phyloP scores from a whole-genome alignment of 23 tunicate genomes.

The Clavelina lepadiformis region DNA sequence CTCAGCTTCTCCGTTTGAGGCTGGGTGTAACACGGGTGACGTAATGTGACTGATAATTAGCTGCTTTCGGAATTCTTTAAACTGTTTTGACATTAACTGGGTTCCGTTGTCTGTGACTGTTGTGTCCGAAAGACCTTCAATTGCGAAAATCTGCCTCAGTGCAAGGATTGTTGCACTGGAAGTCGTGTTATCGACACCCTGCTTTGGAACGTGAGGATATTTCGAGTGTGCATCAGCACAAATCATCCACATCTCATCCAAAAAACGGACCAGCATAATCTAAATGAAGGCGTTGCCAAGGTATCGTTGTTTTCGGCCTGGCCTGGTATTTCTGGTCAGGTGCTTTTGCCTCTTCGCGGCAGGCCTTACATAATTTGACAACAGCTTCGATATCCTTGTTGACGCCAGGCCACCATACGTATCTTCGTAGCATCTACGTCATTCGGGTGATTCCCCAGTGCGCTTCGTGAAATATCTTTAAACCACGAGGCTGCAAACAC shows the following conservation, averaged over 20 bases:
- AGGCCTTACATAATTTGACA: background rate
- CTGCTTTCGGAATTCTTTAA: background rate
- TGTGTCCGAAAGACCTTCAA: slow-evolving; percentile 9
- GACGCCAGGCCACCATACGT: slow-evolving; percentile 14
- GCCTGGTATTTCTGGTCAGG: slow-evolving; percentile 7
- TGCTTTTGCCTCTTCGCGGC: slow-evolving; percentile 15
- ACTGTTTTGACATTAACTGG: slow-evolving; percentile 4
- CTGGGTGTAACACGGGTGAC: background rate
- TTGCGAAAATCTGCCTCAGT: background rate
- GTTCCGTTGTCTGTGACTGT: slow-evolving; percentile 17
- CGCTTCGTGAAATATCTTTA: background rate
- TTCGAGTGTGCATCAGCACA: slow-evolving; percentile 8
- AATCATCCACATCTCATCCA: slow-evolving; percentile 15
- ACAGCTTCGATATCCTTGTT: slow-evolving; percentile 4
- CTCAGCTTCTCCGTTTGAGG: slow-evolving; percentile 1
- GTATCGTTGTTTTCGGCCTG: slow-evolving; percentile 12
- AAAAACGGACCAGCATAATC: slow-evolving; percentile 23
- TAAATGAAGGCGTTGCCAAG: slow-evolving; percentile 19
- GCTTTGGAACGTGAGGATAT: slow-evolving; percentile 6
- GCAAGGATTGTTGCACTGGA: background rate
- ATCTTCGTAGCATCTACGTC: background rate
- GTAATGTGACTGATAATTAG: background rate
- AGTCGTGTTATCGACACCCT: background rate
- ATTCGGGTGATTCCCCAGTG: background rate
- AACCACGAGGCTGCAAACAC: background rate